Evolutionary conservation across 1,140 invertebrate species (phyloP), one percentile per base, ranked within the genome.

Genomic region (Solenopsis invicta): DNA sequence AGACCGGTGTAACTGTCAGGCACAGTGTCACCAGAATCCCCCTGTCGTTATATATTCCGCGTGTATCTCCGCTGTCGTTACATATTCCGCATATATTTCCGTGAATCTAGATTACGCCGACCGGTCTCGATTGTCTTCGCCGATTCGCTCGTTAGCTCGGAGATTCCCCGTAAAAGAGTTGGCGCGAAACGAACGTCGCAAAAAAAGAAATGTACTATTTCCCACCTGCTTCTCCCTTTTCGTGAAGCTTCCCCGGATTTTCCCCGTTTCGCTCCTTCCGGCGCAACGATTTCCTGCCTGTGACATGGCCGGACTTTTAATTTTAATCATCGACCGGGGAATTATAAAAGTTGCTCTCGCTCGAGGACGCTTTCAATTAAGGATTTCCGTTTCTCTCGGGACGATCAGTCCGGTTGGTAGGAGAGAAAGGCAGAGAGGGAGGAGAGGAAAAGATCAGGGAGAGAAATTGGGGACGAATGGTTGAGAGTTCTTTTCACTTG

Each of bases 251-350:
- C 64, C 67, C 54, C 78, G 77, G 62, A 89, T 90, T 88, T 78
- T 72, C 29, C 34, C 59, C 85, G 85, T 88, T 90, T 92, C 87
- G 84, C 81, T 89, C 66, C 87, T 91, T 92, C 89, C 88, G 81
- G 62, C 88, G 86, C 87, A 85, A 80, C 87, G 88, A 92, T 92
- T 93, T 90, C 72, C 87, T 88, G 92, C 85, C 81, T 87, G 75
- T 91, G 92, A 92, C 92, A 93, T 86, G 90, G 88, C 87, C 84
- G 86, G 91, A 93, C 90, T 93, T 92, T 93, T 93, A 92, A 93
- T 93, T 93, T 93, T 92, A 93, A 93, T 93, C 88, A 93, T 92
- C 92, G 88, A 91, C 90, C 87, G 85, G 92, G 92, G 91, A 92
- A 90, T 93, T 92, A 93, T 92, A 88, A 93, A 93, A 93, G 89